Percentiles rank a stretch among this genome's conserved stretches.
phyloP scores from a whole-genome alignment of 2,113 vertebrate species.

The Anarhynchus alexandrinus region DNA sequence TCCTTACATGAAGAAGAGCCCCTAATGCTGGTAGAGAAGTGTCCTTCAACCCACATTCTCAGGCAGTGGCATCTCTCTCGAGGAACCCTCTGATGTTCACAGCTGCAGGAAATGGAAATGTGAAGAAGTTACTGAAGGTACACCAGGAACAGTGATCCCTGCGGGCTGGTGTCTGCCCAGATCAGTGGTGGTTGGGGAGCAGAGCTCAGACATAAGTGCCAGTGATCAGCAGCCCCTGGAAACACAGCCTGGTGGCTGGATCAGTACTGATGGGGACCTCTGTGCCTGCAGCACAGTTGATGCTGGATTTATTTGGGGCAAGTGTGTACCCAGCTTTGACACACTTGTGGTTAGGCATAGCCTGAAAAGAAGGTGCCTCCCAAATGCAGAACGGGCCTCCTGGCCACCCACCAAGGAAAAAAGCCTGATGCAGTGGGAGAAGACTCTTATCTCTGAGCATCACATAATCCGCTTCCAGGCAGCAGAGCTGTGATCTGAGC shows the following conservation, averaged over 20 bases:
- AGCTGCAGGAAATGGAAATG: background rate
- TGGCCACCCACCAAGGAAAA: conserved; percentile 18
- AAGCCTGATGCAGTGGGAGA: background rate
- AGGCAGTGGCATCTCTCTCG: background rate
- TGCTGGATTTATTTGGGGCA: background rate
- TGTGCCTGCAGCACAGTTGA: background rate
- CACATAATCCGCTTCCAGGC: background rate
- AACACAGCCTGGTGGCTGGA: background rate
- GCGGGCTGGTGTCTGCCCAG: background rate
- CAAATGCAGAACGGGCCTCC: background rate
- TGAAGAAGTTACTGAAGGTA: background rate
- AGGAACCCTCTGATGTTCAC: accelerated
- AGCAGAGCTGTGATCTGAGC: background rate
- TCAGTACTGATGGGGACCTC: background rate
- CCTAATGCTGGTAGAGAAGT: background rate
- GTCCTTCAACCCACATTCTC: background rate
- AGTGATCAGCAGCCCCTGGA: background rate
- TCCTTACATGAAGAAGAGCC: background rate
- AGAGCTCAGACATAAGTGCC: background rate
- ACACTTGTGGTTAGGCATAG: background rate
- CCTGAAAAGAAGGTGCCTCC: background rate
- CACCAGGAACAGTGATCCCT: background rate
- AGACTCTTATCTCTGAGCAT: background rate
- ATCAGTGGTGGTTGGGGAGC: background rate
- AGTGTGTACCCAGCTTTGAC: background rate